Conservation (phyloP, 2,797 vertebrate species). For the Pseudotriccus pelzelni region DNA sequence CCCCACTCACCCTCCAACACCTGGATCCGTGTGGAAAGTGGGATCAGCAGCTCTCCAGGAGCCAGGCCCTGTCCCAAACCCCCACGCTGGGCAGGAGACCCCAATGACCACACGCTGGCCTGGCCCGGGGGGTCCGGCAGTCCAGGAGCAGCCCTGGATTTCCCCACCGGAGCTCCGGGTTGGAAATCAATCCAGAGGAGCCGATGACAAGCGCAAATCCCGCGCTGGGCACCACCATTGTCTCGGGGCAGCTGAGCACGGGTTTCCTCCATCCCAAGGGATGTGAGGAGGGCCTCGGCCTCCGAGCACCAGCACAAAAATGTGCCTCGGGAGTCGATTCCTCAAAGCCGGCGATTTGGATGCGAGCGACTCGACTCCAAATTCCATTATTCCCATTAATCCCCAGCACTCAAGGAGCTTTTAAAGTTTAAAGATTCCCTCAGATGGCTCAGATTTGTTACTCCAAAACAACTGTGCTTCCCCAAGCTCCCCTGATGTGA, state of each 20-base stretch:
- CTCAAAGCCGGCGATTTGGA: neutral
- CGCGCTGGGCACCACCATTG: neutral
- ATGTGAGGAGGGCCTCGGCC: neutral
- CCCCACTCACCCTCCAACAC: neutral
- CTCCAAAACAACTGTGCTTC: neutral
- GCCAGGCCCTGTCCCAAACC: neutral
- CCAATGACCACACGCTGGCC: neutral
- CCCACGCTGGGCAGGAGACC: neutral
- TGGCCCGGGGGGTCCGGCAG: neutral
- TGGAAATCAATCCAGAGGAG: neutral
- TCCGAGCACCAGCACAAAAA: neutral
- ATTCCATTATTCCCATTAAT: neutral
- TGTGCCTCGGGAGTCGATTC: neutral
- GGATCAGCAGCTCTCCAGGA: neutral
- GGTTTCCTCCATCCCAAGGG: neutral
- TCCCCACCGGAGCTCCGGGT: neutral
- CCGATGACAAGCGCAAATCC: neutral
- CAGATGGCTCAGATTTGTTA: fast-evolving
- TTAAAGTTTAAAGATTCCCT: too few relatives aligned
- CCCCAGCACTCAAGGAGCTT: neutral
- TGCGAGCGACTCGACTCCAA: fast-evolving
- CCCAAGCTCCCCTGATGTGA: neutral
- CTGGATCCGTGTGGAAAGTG: neutral
- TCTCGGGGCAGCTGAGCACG: neutral
- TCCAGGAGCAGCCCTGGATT: neutral